phyloP scores from a whole-genome alignment of 2,888 invertebrate species.

The Lepidocyrtinus sp. region DNA sequence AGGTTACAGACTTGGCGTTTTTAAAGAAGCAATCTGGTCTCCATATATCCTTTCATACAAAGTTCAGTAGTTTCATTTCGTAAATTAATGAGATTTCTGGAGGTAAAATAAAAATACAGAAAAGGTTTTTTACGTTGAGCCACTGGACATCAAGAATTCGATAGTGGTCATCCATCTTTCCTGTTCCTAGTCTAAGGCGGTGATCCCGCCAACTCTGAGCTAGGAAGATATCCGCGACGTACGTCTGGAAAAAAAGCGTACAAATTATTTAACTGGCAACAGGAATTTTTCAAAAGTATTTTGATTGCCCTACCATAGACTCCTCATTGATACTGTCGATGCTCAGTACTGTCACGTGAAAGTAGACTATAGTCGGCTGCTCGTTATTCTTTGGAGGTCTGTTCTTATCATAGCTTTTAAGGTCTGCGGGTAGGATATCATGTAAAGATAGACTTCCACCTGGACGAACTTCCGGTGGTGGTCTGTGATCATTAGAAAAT shows the following conservation, averaged over 20 bases:
- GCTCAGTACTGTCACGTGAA: conserved; percentile 91
- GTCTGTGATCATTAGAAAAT: too few relatives aligned
- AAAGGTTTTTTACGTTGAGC: conserved; percentile 74
- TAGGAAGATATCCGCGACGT: conserved; percentile 92
- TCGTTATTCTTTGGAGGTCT: conserved; percentile 88
- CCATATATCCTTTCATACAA: conserved; percentile 81
- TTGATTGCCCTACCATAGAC: conserved; percentile 81
- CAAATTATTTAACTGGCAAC: not conserved
- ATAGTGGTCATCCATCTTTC: conserved; percentile 94
- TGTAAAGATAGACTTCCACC: conserved; percentile 80
- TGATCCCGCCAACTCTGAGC: conserved; percentile 95
- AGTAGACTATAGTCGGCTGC: conserved; percentile 90
- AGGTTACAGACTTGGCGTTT: conserved; percentile 92
- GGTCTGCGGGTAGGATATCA: conserved; percentile 87
- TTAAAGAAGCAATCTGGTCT: conserved; percentile 94
- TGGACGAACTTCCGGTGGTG: conserved; percentile 51
- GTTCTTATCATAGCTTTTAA: conserved; percentile 92
- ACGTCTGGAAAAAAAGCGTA: conserved; percentile 79
- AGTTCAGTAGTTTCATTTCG: not conserved
- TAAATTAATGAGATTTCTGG: too few relatives aligned
- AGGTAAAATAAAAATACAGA: conserved; percentile 1
- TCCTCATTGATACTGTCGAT: conserved; percentile 96
- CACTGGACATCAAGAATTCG: conserved; percentile 91
- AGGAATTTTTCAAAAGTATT: not conserved
- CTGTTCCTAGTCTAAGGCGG: conserved; percentile 85